phyloP scores from a whole-genome alignment of 2,797 vertebrate genomes.

The Yasuhikotakia modesta region DNA sequence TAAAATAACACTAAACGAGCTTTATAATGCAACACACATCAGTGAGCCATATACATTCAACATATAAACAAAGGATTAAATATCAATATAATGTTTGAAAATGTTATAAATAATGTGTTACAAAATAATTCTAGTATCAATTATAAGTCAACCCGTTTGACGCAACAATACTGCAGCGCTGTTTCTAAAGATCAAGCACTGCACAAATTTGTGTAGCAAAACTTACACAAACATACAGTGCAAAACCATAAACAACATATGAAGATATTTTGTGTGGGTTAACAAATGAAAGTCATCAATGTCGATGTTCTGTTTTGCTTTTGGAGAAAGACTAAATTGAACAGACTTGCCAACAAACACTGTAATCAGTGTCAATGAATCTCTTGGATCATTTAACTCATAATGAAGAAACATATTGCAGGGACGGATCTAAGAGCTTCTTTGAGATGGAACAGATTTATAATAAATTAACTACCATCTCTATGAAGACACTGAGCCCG shows the following conservation, averaged over 20 bases:
- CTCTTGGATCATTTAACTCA: constrained; percentile 1
- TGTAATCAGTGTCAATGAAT: background rate
- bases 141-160: background rate
- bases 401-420: background rate
- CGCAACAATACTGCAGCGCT: background rate
- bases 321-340: background rate
- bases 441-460: background rate
- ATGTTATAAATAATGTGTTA: background rate
- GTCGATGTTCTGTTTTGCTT: background rate
- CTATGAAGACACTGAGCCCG: constrained; percentile 7
- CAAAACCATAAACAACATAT: background rate
- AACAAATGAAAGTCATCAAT: background rate
- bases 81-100: background rate
- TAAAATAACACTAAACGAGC: too few species aligned
- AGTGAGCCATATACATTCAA: too few species aligned
- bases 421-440: background rate
- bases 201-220: background rate
- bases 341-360: background rate
- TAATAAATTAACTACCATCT: constrained; percentile 17
- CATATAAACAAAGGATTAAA: too few species aligned
- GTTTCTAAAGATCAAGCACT: background rate
- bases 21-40: too few species aligned
- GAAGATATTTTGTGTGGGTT: background rate
- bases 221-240: background rate
- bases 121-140: background rate